Evolutionary conservation across 2,797 vertebrate species (phyloP), one percentile per base, ranked within the genome.

Genomic region (Sebastes oblongus): DNA sequence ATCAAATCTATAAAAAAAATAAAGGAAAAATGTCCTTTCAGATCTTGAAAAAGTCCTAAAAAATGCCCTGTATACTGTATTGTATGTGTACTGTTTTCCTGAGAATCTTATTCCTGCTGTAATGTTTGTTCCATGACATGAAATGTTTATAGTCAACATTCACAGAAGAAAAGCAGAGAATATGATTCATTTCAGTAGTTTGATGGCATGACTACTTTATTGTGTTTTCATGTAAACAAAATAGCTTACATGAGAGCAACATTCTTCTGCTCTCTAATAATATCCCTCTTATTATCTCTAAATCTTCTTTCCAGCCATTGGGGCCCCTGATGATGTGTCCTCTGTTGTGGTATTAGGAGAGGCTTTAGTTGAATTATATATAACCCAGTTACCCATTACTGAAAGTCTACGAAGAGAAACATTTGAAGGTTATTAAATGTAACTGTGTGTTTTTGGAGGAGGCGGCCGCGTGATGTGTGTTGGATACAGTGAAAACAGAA

Each of bases 401-500:
- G n/a, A 66, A 32, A 13, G 71, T 80, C 65, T 67, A 50, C 42
- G 50, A 75, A 73, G 60, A 82, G 78, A 84, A 79, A 83, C 77
- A 74, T 80, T 81, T 88, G 60, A 86, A 81, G 67, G 75, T 84
- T 81, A 83, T 84, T 80, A 82, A 82, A 78, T 77, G 61, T 75
- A 83, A 72, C 70, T 11, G 72, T 61, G 75, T 89, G 84, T 86
- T 85, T 87, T 83, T 52, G 64, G 71, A 46, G 29, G 74, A 72
- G 77, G 73, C 54, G 39, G 87, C 83, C 73, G 42, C 81, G 59
- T 94, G 92, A 92, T 93, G 88, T 82, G 89, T 90, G 90, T 87
- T 90, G 85, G 88, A 91, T 89, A 84, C 87, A 86, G 85, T 89
- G 85, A 82, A 92, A 92, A 96, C 95, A 96, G 91, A 92, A 85